Conservation (phyloP, 2,888 invertebrate species). For the Parapristionchus giblindavisi region DNA sequence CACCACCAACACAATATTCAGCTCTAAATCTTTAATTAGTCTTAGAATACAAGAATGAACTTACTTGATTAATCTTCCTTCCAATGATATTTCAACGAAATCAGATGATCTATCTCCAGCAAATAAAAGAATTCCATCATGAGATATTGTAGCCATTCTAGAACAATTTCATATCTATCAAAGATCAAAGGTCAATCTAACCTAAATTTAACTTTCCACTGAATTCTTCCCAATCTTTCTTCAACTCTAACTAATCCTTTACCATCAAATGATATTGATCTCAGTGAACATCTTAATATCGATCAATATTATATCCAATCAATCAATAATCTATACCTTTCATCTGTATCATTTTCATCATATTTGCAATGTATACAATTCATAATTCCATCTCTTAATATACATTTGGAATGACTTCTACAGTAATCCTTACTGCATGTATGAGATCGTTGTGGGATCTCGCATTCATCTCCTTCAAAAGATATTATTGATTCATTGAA, state of each 20-base stretch:
- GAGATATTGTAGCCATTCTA: conserved; percentile 62
- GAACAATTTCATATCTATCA: background rate
- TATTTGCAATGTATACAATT: conserved; percentile 50
- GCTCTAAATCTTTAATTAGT: conserved; percentile 38
- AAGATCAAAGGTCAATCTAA: conserved; percentile 15
- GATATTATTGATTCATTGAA: background rate
- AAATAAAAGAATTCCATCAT: conserved; percentile 58
- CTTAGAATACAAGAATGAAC: conserved; percentile 39
- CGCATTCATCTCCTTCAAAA: conserved; percentile 42
- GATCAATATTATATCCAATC: background rate
- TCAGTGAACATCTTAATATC: conserved; percentile 53
- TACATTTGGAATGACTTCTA: conserved; percentile 50
- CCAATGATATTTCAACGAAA: conserved; percentile 60
- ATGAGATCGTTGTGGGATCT: conserved; percentile 46
- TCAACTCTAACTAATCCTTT: conserved; percentile 54
- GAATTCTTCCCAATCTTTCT: conserved; percentile 47
- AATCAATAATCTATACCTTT: too few species aligned
- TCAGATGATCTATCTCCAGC: conserved; percentile 56
- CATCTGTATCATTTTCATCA: conserved; percentile 29
- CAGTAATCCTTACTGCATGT: conserved; percentile 57
- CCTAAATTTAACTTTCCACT: conserved; percentile 56
- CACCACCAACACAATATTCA: conserved; percentile 55
- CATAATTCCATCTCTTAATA: conserved; percentile 46
- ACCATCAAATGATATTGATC: conserved; percentile 62
- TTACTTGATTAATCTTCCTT: conserved; percentile 53